These are phyloP conservation scores for Plestiodon gilberti DNA, from an alignment of 2,113 vertebrate genomes.

Conservation along the genomic window DNA sequence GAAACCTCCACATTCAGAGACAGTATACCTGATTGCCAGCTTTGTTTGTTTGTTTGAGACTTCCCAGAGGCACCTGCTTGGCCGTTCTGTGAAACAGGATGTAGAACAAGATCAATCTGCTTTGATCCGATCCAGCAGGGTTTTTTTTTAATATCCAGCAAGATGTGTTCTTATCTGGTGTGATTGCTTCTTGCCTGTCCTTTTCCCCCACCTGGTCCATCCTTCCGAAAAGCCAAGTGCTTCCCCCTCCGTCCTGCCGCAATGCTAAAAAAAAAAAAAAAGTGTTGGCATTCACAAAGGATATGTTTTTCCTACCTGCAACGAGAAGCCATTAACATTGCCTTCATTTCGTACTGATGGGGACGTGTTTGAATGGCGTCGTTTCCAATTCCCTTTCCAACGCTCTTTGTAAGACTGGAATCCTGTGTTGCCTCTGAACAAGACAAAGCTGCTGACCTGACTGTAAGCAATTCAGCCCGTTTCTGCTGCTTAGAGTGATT, in stretches of 20 bases:
- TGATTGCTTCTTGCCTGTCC: not conserved
- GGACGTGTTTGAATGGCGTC: not conserved
- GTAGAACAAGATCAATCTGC: too few species aligned
- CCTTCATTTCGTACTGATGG: conserved; percentile 22
- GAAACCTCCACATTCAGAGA: not conserved
- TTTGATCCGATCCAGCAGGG: not conserved
- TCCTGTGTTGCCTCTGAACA: not conserved
- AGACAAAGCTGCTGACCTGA: not conserved
- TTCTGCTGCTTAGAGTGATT: not conserved
- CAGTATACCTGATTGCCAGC: not conserved
- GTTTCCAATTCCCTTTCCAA: accelerated
- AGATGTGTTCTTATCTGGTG: not conserved
- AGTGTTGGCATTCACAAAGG: not conserved
- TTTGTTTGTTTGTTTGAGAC: too few species aligned
- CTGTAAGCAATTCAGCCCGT: accelerated
- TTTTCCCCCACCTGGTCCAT: not conserved
- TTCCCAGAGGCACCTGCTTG: too few species aligned
- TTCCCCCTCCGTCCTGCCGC: too few species aligned
- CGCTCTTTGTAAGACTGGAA: not conserved
- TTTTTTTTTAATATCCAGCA: not conserved
- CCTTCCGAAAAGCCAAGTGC: not conserved
- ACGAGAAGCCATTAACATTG: not conserved
- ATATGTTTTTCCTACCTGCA: not conserved
- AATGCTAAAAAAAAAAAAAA: not conserved
- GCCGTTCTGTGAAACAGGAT: too few species aligned